Conservation (phyloP, 2,113 vertebrate species). For the Sula dactylatra region DNA sequence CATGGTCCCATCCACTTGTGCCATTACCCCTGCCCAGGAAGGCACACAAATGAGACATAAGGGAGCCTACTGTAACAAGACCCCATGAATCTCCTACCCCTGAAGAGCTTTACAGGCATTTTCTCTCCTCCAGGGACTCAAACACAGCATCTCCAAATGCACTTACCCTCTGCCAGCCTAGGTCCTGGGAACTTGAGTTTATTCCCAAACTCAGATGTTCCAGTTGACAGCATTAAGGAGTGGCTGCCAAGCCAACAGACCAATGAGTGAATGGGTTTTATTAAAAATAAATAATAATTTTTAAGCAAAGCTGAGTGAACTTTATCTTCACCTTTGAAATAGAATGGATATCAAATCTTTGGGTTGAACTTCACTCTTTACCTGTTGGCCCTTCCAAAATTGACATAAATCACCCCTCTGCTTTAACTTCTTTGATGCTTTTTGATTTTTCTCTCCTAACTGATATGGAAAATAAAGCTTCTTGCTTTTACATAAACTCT, state of each 20-base stretch:
- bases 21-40: not conserved
- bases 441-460: not conserved
- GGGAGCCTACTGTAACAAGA: not conserved
- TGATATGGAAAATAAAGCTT: not conserved
- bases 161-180: slow-evolving; percentile 62
- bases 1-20: not conserved
- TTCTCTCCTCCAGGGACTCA: slow-evolving; percentile 27
- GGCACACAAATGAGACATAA: slow-evolving; percentile 3
- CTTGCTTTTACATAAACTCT: not conserved
- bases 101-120: slow-evolving; percentile 27
- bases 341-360: not conserved
- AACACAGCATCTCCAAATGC: slow-evolving; percentile 19
- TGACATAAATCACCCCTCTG: not conserved
- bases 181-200: slow-evolving; percentile 70
- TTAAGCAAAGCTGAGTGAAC: not conserved
- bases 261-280: slow-evolving; percentile 24
- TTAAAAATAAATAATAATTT: slow-evolving; percentile 11
- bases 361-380: not conserved
- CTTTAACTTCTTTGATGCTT: not conserved
- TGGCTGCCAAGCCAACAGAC: slow-evolving; percentile 50
- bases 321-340: not conserved
- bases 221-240: slow-evolving; percentile 50
- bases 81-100: not conserved
- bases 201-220: slow-evolving; percentile 64
- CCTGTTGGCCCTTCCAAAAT: not conserved